These are phyloP conservation scores for Mimachlamys varia DNA, from an alignment of 2,888 invertebrate genomes.

Conservation along the genomic window DNA sequence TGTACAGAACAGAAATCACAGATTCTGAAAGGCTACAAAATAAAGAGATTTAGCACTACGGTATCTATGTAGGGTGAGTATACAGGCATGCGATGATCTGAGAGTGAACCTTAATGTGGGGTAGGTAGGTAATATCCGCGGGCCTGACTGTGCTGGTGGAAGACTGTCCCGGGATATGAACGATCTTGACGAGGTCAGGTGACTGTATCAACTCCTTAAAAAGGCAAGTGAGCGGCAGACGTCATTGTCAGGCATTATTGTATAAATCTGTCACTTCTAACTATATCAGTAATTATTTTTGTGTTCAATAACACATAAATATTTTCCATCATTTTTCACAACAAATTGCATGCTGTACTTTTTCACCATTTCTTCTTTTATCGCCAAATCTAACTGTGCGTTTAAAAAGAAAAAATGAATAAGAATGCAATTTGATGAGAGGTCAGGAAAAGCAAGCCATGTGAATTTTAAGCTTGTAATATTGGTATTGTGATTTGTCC, in stretches of 20 bases:
- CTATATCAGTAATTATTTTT: neutral
- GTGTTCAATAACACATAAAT: neutral
- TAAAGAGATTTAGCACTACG: neutral
- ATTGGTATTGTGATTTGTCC: neutral
- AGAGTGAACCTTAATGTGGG: constrained; percentile 13
- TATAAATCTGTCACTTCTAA: neutral
- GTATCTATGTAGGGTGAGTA: neutral
- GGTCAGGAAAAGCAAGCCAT: neutral
- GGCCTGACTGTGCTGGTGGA: neutral
- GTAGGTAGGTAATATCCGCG: neutral
- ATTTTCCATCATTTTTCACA: neutral
- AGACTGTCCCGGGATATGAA: neutral
- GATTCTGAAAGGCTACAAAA: neutral
- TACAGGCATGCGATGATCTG: neutral
- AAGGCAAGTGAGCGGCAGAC: neutral
- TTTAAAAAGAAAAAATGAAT: neutral
- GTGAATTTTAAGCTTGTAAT: neutral
- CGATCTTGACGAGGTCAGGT: neutral
- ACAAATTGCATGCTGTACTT: neutral
- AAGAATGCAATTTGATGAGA: neutral
- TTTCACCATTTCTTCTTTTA: neutral
- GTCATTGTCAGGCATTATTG: neutral
- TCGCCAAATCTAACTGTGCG: neutral
- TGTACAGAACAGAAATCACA: neutral
- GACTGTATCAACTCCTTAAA: constrained; percentile 31